Percentiles rank a stretch among this genome's conserved stretches.
These are phyloP conservation scores for Stegastes partitus DNA, from an alignment of 2,113 vertebrate genomes.

Conservation along the genomic window DNA sequence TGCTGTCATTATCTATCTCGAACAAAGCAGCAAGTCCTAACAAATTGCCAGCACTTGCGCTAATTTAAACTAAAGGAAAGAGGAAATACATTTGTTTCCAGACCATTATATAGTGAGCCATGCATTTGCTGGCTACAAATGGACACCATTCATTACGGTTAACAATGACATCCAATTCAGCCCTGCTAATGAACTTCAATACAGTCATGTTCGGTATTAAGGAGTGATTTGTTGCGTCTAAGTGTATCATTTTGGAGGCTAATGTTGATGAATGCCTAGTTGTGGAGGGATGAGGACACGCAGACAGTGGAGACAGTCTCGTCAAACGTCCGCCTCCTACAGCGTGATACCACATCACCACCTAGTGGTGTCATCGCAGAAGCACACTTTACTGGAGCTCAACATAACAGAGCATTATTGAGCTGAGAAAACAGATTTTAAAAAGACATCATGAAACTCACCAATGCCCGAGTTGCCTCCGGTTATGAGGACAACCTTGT, in stretches of 20 bases:
- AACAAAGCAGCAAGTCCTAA: conserved; percentile 73
- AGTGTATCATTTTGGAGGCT: conserved; percentile 79
- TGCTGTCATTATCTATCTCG: conserved; percentile 67
- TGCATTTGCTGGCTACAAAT: conserved; percentile 76
- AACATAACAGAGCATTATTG: not conserved
- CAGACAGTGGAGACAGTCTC: conserved; percentile 3
- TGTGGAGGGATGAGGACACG: conserved; percentile 50
- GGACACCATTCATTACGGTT: conserved; percentile 81
- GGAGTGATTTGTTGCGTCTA: conserved; percentile 81
- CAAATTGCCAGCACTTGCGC: conserved; percentile 69
- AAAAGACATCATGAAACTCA: conserved; percentile 76
- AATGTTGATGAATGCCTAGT: conserved; percentile 80
- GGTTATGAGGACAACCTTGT: conserved; percentile 91
- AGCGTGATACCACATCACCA: conserved; percentile 66
- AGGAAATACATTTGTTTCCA: conserved; percentile 79
- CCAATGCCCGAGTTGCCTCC: conserved; percentile 96
- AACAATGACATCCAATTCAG: conserved; percentile 83
- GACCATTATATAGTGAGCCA: conserved; percentile 75
- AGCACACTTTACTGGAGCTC: conserved; percentile 20
- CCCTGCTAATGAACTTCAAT: conserved; percentile 83
- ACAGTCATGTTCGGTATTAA: conserved; percentile 81
- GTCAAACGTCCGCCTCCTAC: not conserved
- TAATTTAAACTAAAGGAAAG: conserved; percentile 75
- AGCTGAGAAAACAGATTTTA: not conserved
- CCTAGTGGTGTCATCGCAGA: conserved; percentile 64